A percentile compares a stretch with the other conserved stretches of the same genome.
Evolutionary conservation across 2,888 invertebrate genomes (phyloP).

Genomic region (Oasisia sp.): DNA sequence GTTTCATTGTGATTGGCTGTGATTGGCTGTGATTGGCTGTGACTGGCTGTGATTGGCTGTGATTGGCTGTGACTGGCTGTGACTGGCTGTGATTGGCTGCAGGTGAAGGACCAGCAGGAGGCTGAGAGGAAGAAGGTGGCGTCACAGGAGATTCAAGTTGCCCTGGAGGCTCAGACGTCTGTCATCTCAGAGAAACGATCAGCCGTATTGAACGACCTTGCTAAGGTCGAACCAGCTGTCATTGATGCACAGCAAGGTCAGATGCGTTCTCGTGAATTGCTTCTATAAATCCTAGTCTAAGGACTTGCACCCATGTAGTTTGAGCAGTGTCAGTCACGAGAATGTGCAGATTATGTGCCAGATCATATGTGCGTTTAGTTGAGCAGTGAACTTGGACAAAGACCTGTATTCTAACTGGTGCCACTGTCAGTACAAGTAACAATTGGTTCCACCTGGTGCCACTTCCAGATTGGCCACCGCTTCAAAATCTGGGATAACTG

Average conservation of each 20-base stretch:
- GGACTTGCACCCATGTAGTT: background rate
- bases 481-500: too few species aligned
- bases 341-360: too few species aligned
- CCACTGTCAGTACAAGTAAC: too few species aligned
- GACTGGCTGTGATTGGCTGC: background rate
- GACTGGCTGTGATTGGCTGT: background rate
- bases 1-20: too few species aligned
- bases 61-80: background rate
- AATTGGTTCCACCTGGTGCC: too few species aligned
- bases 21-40: background rate
- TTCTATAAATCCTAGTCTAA: background rate
- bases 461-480: too few species aligned
- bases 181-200: slow-evolving; percentile 93
- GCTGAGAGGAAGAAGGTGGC: slow-evolving; percentile 99
- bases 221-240: slow-evolving; percentile 98
- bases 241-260: slow-evolving; percentile 93
- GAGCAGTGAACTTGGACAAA: too few species aligned
- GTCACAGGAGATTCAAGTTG: slow-evolving; percentile 95
- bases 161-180: slow-evolving; percentile 81
- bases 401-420: too few species aligned
- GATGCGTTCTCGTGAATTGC: background rate
- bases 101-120: slow-evolving; percentile 93
- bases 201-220: slow-evolving; percentile 95
- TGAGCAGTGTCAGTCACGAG: too few species aligned
- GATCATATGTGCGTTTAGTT: too few species aligned